Conservation (phyloP, 1,140 invertebrate genomes). For the Lysiphlebus fabarum region DNA sequence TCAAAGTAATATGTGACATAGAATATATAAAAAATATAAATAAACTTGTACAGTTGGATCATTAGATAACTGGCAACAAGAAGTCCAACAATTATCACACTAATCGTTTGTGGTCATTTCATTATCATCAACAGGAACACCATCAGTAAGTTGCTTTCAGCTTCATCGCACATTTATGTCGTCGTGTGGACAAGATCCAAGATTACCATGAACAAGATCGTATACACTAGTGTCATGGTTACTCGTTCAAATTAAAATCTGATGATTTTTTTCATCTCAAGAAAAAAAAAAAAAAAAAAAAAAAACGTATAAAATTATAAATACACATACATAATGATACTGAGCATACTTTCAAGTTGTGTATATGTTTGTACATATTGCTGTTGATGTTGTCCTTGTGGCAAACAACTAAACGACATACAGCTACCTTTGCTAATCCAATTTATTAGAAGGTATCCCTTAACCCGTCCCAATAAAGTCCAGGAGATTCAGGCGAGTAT, state of each 20-base stretch:
- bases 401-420: conserved; percentile 16
- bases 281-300: conserved; percentile 3
- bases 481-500: conserved; percentile 35
- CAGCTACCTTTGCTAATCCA: conserved; percentile 25
- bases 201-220: conserved; percentile 31
- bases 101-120: conserved; percentile 26
- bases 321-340: too few species aligned
- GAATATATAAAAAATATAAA: conserved; percentile 24
- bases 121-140: conserved; percentile 23
- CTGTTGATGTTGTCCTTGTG: neutral
- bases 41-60: neutral
- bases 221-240: conserved; percentile 19
- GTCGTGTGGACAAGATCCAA: conserved; percentile 22
- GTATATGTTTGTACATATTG: neutral
- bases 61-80: conserved; percentile 1
- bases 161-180: neutral
- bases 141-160: neutral
- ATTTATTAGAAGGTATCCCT: conserved; percentile 34
- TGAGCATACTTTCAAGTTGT: too few species aligned
- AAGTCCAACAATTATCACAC: conserved; percentile 25
- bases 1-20: neutral
- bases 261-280: conserved; percentile 14
- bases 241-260: conserved; percentile 28
- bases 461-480: conserved; percentile 30
- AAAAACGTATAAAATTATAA: too few species aligned